phyloP scores from a whole-genome alignment of 2,888 invertebrate species.

The Biston stratarius region DNA sequence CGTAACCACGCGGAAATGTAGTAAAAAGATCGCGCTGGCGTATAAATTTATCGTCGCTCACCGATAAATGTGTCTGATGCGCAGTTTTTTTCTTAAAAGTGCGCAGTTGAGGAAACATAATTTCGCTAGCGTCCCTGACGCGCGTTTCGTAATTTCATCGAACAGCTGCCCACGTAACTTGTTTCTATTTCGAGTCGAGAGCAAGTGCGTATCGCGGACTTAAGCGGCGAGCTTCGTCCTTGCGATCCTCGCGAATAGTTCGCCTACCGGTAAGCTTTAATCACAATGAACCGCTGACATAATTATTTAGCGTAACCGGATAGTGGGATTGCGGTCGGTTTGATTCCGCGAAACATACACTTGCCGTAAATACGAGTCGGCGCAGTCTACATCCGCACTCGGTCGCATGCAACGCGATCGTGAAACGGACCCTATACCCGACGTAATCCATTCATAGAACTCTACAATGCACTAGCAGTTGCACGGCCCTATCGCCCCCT shows the following conservation, averaged over 20 bases:
- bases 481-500: conserved; percentile 47
- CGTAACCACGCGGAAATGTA: conserved; percentile 82
- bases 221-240: conserved; percentile 69
- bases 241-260: conserved; percentile 57
- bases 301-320: conserved; percentile 80
- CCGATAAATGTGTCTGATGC: conserved; percentile 73
- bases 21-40: conserved; percentile 78
- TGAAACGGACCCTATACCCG: conserved; percentile 58
- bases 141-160: conserved; percentile 65
- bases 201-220: conserved; percentile 58
- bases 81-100: conserved; percentile 67
- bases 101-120: conserved; percentile 69
- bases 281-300: conserved; percentile 77
- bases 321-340: conserved; percentile 60
- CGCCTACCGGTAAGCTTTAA: conserved; percentile 63
- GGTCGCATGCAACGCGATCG: conserved; percentile 64
- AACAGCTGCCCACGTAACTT: conserved; percentile 77
- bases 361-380: conserved; percentile 65
- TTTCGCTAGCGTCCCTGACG: conserved; percentile 73
- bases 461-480: conserved; percentile 50
- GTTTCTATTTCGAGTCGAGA: conserved; percentile 77
- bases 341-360: conserved; percentile 74
- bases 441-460: conserved; percentile 74
- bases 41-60: conserved; percentile 78
- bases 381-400: conserved; percentile 68